Conservation (phyloP, 2,113 vertebrate species). For the Leptobrachium leishanense region DNA sequence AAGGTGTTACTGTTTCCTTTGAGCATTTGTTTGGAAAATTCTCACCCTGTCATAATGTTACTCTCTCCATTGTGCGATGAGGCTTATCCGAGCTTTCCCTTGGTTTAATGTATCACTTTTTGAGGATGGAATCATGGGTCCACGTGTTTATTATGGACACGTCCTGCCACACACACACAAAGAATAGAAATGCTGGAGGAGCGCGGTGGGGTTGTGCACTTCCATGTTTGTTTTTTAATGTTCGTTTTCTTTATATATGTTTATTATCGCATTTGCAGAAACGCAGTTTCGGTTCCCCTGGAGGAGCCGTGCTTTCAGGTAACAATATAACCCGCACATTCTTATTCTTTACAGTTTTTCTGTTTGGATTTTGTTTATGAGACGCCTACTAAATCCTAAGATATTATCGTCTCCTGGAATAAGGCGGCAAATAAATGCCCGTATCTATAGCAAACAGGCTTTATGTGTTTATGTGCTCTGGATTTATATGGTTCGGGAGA, state of each 20-base stretch:
- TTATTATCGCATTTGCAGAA: not conserved
- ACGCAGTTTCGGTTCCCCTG: not conserved
- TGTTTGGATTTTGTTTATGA: not conserved
- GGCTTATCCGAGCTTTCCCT: no score
- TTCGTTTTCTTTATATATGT: not conserved
- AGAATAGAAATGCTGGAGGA: no score
- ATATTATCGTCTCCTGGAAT: not conserved
- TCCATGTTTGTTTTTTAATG: no score
- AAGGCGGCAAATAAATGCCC: not conserved
- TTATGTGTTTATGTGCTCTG: slow-evolving; percentile 18
- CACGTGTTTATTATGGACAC: no score
- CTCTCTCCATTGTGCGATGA: no score
- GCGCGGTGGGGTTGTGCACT: no score
- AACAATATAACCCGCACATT: not conserved
- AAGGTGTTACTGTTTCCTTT: no score
- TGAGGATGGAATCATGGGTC: no score
- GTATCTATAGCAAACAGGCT: not conserved
- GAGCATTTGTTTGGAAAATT: no score
- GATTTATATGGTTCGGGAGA: slow-evolving; percentile 5
- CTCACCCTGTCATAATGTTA: no score
- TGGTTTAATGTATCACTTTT: no score
- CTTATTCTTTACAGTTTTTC: not conserved
- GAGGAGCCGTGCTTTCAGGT: not conserved
- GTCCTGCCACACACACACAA: no score
- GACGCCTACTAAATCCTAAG: not conserved